Conservation (phyloP, 2,797 vertebrate genomes). For the Spheniscus humboldti region DNA sequence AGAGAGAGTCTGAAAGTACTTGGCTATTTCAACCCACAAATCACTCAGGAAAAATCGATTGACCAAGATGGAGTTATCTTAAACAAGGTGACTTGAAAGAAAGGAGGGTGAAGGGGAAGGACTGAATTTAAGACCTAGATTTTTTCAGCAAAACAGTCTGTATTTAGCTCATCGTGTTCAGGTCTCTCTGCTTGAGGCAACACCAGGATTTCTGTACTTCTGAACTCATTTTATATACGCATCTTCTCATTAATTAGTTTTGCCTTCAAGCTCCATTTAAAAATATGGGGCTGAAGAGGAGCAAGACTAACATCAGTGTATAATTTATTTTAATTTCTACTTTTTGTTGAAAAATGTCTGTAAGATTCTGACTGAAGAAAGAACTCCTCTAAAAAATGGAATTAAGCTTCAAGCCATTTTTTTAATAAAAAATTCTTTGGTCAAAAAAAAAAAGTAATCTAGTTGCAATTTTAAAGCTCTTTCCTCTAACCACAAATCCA, state of each 20-base stretch:
- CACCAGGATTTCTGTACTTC: background rate
- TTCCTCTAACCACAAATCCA: conserved; percentile 39
- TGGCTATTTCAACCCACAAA: background rate
- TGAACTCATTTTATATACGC: background rate
- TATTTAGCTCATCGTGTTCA: background rate
- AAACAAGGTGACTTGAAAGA: conserved; percentile 2
- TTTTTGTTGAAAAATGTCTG: background rate
- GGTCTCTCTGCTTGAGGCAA: background rate
- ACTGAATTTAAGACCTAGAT: background rate
- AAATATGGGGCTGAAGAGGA: background rate
- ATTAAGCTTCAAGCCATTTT: background rate
- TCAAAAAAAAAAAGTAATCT: background rate
- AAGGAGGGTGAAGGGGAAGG: background rate
- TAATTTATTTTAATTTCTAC: background rate
- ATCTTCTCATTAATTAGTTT: conserved; percentile 12
- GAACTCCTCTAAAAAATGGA: background rate
- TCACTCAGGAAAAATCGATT: conserved; percentile 1
- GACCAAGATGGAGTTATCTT: background rate
- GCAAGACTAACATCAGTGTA: background rate
- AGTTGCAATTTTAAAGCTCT: conserved; percentile 30
- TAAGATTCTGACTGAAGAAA: conserved; percentile 2
- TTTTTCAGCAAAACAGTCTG: background rate
- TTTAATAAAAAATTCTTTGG: background rate
- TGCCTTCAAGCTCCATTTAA: conserved; percentile 4
- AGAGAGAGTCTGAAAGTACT: background rate